Base-by-base conservation (phyloP, 2,113 vertebrate species). In the Phylloscopus trochiloides region DNA sequence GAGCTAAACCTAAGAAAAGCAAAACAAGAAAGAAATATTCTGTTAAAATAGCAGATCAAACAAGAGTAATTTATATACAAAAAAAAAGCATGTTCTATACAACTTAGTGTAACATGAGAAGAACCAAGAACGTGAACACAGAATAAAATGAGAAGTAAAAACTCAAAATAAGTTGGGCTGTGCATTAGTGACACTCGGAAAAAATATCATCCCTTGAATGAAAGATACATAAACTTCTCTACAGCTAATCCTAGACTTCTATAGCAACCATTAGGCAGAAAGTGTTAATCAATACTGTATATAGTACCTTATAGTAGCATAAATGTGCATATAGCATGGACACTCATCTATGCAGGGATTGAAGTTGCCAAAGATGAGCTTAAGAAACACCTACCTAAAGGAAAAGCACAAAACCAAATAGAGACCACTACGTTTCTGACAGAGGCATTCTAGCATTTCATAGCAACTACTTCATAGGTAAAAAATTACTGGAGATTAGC, bases 1-100 rank as follows among this genome's bases (percentile, higher is more conserved):
- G 97, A 73, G 97, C 97, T 89, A 98, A 95, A 80, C 97, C 97
- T 98, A 70, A 75, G 72, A 67, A 83, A 86, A 73, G 10, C 2
- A 83, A 83, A 51, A 84, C 80, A 51, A 84, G 68, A n/a, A 10
- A 54, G 32, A 85, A 92, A 32, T 10, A 59, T 17, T 65, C 38
- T 42, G 14, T 76, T 90, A 91, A 94, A 90, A 52, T 14, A 84
- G 14, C 14, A 94, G 21, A 29, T 57, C 25, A 65, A 90, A 71
- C 14, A 67, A 85, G 9, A 93, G 28, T 48, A 48, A 67, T 71
- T 72, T 78, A 31, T 24, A 36, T 12, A 67, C 34, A 78, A 88
- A 92, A 58, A 58, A 12, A 66, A 1, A 62, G 26, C 14, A 77
- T 16, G 24, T 40, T 91, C 36, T 74, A 14, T 50, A 36, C 10